Conservation (phyloP, 2,113 vertebrate species). For the Addax nasomaculatus region DNA sequence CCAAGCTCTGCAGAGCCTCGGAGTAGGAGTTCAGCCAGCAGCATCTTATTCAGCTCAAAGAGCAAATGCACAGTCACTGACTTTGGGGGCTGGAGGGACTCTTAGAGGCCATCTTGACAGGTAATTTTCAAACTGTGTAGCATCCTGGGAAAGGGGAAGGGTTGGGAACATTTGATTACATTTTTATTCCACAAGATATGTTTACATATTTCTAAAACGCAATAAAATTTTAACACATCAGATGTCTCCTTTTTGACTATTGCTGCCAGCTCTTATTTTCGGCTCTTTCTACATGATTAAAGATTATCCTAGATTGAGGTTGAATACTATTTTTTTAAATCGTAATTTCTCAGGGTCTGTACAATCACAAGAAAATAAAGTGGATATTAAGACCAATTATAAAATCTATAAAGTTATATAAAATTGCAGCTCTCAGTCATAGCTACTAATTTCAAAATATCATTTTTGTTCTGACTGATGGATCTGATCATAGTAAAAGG, state of each 20-base stretch:
- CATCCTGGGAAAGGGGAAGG: not conserved
- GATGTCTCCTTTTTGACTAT: not conserved
- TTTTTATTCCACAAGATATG: not conserved
- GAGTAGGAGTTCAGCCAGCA: not conserved
- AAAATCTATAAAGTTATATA: not conserved
- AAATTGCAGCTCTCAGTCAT: not conserved
- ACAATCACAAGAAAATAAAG: not conserved
- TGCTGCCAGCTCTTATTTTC: not conserved
- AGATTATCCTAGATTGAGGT: not conserved
- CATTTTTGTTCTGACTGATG: not conserved
- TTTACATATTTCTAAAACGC: not conserved
- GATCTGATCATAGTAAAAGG: not conserved
- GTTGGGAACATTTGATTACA: not conserved
- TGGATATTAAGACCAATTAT: not conserved
- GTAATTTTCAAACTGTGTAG: not conserved
- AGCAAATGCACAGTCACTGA: not conserved
- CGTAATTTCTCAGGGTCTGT: not conserved
- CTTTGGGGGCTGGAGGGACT: not conserved
- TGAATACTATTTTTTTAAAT: not conserved
- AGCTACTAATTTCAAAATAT: not conserved
- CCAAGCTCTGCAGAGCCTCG: not conserved
- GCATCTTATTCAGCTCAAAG: rapidly evolving
- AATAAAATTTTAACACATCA: not conserved
- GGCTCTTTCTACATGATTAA: not conserved
- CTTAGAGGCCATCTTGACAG: not conserved